A percentile compares a stretch with the other conserved stretches of the same genome.
These are phyloP conservation scores for Leptodirus hochenwartii DNA, from an alignment of 2,888 invertebrate genomes.

Conservation along the genomic window DNA sequence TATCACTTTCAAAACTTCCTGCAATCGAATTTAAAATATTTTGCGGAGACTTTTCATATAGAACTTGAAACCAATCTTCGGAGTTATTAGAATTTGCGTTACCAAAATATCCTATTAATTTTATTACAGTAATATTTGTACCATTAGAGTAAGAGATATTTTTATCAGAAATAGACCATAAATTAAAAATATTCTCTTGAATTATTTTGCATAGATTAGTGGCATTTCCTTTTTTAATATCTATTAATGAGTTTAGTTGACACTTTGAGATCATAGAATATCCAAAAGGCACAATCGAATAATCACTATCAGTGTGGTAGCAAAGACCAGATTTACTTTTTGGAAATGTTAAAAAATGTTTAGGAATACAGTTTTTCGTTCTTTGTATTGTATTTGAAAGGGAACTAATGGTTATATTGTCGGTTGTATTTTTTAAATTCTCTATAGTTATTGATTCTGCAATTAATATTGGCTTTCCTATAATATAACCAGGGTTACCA, in stretches of 20 bases:
- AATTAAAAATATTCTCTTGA: constrained; percentile 20
- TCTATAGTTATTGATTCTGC: constrained; percentile 17
- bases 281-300: constrained; percentile 30
- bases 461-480: constrained; percentile 41
- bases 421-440: constrained; percentile 9
- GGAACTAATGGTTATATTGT: constrained; percentile 10
- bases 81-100: constrained; percentile 26
- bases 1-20: constrained; percentile 21
- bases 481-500: constrained; percentile 61
- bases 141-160: no score
- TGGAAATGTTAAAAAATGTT: constrained; percentile 25
- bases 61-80: constrained; percentile 31
- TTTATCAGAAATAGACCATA: constrained; percentile 16
- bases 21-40: constrained; percentile 16
- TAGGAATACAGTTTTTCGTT: no score
- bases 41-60: constrained; percentile 21
- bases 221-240: constrained; percentile 14
- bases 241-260: constrained; percentile 16
- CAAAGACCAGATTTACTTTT: no score
- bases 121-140: constrained; percentile 17
- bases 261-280: constrained; percentile 31
- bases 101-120: constrained; percentile 29
- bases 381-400: constrained; percentile 11
- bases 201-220: constrained; percentile 19
- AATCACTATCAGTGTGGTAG: no score